phyloP scores from a whole-genome alignment of 2,113 vertebrate genomes.

The Clarias batrachus region DNA sequence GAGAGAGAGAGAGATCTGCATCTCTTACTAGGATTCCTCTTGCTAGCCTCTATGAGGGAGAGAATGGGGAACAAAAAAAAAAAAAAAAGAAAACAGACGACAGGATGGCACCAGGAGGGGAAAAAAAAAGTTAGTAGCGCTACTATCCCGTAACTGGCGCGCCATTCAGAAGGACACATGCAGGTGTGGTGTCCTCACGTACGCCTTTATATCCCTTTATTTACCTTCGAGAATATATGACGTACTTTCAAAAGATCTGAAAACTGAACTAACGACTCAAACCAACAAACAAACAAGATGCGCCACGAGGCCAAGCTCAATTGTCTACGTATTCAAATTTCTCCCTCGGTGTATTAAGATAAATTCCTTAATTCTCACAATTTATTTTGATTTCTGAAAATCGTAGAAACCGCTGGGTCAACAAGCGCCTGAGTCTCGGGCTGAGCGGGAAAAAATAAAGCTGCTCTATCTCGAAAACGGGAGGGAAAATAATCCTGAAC shows the following conservation, averaged over 20 bases:
- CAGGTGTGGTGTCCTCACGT: slow-evolving; percentile 29
- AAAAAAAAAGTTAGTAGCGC: slow-evolving; percentile 29
- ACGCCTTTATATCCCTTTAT: neutral
- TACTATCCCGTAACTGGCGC: slow-evolving; percentile 15
- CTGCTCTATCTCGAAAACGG: slow-evolving; percentile 40
- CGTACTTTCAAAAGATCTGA: neutral
- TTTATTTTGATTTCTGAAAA: slow-evolving; percentile 45
- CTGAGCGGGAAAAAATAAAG: slow-evolving; percentile 47
- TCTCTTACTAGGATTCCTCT: slow-evolving; percentile 49
- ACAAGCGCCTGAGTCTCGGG: slow-evolving; percentile 16
- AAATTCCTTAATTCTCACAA: slow-evolving; percentile 35
- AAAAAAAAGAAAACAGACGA: slow-evolving; percentile 24
- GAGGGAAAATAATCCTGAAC: slow-evolving; percentile 47
- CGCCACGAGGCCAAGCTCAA: neutral
- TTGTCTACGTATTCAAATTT: neutral
- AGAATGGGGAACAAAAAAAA: slow-evolving; percentile 11
- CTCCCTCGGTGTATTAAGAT: slow-evolving; percentile 44
- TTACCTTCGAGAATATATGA: neutral
- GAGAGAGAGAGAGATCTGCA: slow-evolving; percentile 41
- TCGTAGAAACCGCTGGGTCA: slow-evolving; percentile 45
- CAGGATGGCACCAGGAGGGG: slow-evolving; percentile 27
- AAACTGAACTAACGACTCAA: neutral
- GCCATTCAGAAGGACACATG: slow-evolving; percentile 10
- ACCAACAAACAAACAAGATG: neutral
- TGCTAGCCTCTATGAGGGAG: slow-evolving; percentile 30